These are phyloP conservation scores for Hyperoodon ampullatus DNA, from an alignment of 2,113 vertebrate species.

Conservation along the genomic window DNA sequence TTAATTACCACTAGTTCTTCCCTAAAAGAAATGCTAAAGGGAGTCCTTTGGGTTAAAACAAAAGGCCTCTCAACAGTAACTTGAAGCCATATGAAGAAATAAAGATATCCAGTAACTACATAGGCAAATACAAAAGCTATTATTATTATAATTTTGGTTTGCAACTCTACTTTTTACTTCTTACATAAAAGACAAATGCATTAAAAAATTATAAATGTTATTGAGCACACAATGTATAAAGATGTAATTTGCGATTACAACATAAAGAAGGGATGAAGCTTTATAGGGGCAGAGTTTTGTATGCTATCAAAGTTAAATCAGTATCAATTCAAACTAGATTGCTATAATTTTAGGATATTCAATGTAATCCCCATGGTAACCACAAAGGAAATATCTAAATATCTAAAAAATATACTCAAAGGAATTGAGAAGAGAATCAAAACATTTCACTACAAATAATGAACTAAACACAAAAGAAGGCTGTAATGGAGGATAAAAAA, in stretches of 20 bases:
- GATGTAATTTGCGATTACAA: not conserved
- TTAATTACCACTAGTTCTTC: not conserved
- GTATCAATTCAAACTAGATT: conserved; percentile 20
- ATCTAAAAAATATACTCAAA: conserved; percentile 6
- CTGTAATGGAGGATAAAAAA: not conserved
- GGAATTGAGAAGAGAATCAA: conserved; percentile 1
- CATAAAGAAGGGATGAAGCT: not conserved
- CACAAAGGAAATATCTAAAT: conserved; percentile 32
- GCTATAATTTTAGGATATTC: conserved; percentile 19
- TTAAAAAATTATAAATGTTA: not conserved
- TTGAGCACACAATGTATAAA: not conserved
- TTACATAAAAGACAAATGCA: too few relatives aligned
- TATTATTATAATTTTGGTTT: too few relatives aligned
- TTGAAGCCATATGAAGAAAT: conserved; percentile 9
- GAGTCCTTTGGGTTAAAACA: not conserved
- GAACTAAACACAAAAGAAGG: not conserved
- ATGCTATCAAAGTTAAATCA: not conserved
- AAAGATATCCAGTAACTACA: not conserved
- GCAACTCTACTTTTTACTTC: too few relatives aligned
- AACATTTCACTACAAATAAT: conserved; percentile 37
- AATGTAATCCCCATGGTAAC: not conserved
- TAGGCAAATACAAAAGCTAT: not conserved
- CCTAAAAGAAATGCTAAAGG: not conserved
- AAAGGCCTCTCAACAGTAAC: not conserved
- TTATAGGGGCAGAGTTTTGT: not conserved